Evolutionary conservation across 2,113 vertebrate genomes (phyloP).

Genomic region (Microcebus murinus): DNA sequence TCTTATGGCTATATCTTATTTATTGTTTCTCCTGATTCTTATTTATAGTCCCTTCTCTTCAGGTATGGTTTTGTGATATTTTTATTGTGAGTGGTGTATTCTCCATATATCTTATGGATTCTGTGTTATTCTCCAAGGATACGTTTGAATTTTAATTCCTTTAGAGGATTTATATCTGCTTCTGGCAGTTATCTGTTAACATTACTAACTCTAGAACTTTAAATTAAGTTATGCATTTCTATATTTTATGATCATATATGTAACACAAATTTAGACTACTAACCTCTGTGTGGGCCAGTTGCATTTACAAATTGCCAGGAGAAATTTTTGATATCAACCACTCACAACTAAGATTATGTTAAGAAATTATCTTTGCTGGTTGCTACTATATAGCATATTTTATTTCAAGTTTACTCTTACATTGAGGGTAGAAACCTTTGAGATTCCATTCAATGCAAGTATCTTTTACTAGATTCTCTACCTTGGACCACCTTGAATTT

Average conservation of each 20-base stretch:
- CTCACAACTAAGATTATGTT: not conserved
- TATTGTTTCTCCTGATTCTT: not conserved
- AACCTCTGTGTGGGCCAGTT: not conserved
- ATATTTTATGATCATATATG: not conserved
- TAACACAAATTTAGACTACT: not conserved
- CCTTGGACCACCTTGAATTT: not conserved
- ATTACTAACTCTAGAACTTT: not conserved
- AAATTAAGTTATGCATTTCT: not conserved
- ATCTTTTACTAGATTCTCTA: not conserved
- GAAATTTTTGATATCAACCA: not conserved
- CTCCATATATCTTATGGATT: not conserved
- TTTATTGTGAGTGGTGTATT: not conserved
- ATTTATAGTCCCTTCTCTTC: not conserved
- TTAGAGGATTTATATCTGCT: constrained; percentile 36
- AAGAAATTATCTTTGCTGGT: not conserved
- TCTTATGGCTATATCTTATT: not conserved
- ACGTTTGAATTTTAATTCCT: constrained; percentile 42
- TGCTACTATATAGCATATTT: not conserved
- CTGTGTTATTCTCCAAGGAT: not conserved
- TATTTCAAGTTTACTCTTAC: not conserved
- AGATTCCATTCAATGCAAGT: not conserved
- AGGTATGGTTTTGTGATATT: not conserved
- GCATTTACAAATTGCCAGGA: not conserved
- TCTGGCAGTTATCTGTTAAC: not conserved
- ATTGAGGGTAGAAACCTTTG: not conserved